phyloP scores from a whole-genome alignment of 1,140 invertebrate species.

The Euglossa dilemma region DNA sequence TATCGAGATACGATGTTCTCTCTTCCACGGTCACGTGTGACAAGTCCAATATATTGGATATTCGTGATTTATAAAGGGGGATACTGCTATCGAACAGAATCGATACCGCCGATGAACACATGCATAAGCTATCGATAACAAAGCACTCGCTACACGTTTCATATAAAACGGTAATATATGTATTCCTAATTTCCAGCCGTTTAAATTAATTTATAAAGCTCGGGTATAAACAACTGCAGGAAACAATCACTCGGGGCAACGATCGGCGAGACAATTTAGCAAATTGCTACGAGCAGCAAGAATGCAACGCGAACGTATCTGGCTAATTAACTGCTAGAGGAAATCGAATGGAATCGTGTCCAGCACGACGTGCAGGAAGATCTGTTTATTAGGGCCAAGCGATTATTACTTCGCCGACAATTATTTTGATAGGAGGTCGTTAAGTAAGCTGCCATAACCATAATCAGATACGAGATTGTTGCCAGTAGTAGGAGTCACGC shows the following conservation, averaged over 20 bases:
- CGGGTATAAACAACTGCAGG: not conserved
- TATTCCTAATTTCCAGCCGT: not conserved
- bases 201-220: not conserved
- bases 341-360: not conserved
- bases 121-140: not conserved
- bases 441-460: constrained; percentile 45
- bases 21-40: constrained; percentile 34
- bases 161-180: not conserved
- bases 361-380: not conserved
- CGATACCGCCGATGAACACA: constrained; percentile 4
- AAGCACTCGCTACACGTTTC: not conserved
- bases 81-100: constrained; percentile 5
- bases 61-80: constrained; percentile 34
- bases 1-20: constrained; percentile 40
- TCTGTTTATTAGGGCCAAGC: constrained; percentile 13
- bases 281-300: not conserved
- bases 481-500: constrained; percentile 37
- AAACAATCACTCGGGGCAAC: no score
- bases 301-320: not conserved
- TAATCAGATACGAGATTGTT: constrained; percentile 37
- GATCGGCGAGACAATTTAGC: not conserved
- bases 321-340: not conserved
- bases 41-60: constrained; percentile 37
- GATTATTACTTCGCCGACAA: constrained; percentile 37
- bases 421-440: constrained; percentile 51